Evolutionary conservation across 2,888 invertebrate species (phyloP).

Genomic region (Cheilosia pagana): DNA sequence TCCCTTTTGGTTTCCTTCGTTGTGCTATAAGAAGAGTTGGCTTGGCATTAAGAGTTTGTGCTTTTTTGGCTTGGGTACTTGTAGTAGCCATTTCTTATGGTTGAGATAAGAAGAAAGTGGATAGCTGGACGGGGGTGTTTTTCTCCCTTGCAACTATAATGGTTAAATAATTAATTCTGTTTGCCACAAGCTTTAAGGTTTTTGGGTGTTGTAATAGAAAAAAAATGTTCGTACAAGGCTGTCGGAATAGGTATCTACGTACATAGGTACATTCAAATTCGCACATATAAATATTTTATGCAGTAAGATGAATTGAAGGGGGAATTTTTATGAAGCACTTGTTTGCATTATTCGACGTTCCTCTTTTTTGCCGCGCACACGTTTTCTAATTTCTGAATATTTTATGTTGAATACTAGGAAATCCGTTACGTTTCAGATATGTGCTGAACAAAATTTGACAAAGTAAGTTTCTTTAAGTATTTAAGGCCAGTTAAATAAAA

Average conservation of each 20-base stretch:
- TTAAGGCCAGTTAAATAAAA: too few species aligned
- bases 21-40: not conserved
- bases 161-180: constrained; percentile 28
- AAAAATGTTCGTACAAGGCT: not conserved
- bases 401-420: too few species aligned
- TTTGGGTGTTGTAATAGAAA: constrained; percentile 1
- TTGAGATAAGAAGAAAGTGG: constrained; percentile 16
- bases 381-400: too few species aligned
- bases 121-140: constrained; percentile 2
- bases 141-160: constrained; percentile 22
- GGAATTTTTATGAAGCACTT: too few species aligned
- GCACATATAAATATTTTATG: too few species aligned
- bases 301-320: too few species aligned
- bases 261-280: not conserved
- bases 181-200: constrained; percentile 8
- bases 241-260: not conserved
- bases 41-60: constrained; percentile 17
- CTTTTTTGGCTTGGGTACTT: constrained; percentile 30
- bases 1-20: constrained; percentile 22
- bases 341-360: too few species aligned
- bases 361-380: too few species aligned
- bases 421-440: too few species aligned
- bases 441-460: too few species aligned
- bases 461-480: too few species aligned
- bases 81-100: constrained; percentile 25